Conservation (phyloP, 2,888 invertebrate genomes). For the Meiosimyza decipiens region DNA sequence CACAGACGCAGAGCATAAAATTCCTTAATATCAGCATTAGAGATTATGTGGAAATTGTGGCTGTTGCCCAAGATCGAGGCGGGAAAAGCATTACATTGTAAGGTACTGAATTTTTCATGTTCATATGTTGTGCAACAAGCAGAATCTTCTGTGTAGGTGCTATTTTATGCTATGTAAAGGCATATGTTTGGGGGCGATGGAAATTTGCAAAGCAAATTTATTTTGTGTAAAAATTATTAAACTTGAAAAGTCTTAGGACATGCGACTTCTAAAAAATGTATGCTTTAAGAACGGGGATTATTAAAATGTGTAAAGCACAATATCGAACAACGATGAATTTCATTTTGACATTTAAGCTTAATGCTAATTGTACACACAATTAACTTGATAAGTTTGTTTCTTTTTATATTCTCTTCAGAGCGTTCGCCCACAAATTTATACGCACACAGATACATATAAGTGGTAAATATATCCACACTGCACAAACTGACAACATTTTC, state of each 20-base stretch:
- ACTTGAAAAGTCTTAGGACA: not conserved
- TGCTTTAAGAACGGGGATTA: not conserved
- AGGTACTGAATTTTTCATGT: not conserved
- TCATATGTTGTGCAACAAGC: not conserved
- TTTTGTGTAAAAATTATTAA: not conserved
- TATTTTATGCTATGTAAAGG: not conserved
- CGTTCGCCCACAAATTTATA: not conserved
- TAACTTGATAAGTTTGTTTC: too few species aligned
- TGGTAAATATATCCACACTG: not conserved
- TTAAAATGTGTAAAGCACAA: not conserved
- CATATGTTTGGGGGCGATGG: slow-evolving; percentile 18
- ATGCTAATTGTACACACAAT: too few species aligned
- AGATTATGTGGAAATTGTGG: not conserved
- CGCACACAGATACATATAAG: not conserved
- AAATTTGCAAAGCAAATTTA: slow-evolving; percentile 18
- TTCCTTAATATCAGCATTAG: not conserved
- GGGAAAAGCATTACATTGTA: not conserved
- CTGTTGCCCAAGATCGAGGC: slow-evolving; percentile 16
- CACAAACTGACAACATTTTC: slow-evolving; percentile 14
- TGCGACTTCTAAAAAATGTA: not conserved
- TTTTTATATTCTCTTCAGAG: too few species aligned
- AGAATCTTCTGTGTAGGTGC: slow-evolving; percentile 5
- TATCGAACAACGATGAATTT: too few species aligned
- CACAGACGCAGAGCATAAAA: slow-evolving; percentile 6
- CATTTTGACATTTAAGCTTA: too few species aligned